phyloP scores from a whole-genome alignment of 2,113 vertebrate species.

The Chinchilla lanigera region DNA sequence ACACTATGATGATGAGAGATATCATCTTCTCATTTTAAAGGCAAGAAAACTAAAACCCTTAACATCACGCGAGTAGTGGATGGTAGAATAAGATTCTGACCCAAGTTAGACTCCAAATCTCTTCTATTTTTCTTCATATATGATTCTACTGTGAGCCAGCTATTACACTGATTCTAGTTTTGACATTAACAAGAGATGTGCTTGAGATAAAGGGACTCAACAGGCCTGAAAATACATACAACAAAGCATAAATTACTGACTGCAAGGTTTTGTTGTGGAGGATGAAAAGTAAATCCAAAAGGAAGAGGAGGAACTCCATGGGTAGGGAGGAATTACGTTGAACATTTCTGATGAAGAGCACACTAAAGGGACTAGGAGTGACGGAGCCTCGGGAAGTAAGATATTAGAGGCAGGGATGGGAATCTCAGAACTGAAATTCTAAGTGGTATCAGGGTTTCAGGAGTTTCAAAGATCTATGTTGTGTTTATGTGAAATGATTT shows the following conservation, averaged over 20 bases:
- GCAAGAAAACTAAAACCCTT: conserved; percentile 5
- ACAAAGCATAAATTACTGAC: not conserved
- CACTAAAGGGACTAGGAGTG: not conserved
- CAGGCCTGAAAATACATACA: not conserved
- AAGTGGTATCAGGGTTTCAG: not conserved
- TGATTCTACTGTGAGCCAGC: not conserved
- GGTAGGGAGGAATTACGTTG: not conserved
- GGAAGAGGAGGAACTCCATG: not conserved
- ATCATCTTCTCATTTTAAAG: conserved; percentile 9
- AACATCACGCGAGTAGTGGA: not conserved
- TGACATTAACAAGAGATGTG: not conserved
- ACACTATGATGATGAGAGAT: not conserved
- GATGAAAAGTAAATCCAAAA: not conserved
- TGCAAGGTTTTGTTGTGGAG: not conserved
- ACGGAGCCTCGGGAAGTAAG: not conserved
- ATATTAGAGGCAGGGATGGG: not conserved
- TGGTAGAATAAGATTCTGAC: not conserved
- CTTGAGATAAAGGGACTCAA: not conserved
- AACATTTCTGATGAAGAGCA: not conserved
- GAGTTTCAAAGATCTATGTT: not conserved
- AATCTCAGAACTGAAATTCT: conserved; percentile 47
- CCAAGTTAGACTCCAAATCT: not conserved
- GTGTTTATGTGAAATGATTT: not conserved
- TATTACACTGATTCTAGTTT: not conserved
- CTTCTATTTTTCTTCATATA: not conserved